These are phyloP conservation scores for Pipistrellus nathusii DNA, from an alignment of 2,797 vertebrate genomes.

Conservation along the genomic window DNA sequence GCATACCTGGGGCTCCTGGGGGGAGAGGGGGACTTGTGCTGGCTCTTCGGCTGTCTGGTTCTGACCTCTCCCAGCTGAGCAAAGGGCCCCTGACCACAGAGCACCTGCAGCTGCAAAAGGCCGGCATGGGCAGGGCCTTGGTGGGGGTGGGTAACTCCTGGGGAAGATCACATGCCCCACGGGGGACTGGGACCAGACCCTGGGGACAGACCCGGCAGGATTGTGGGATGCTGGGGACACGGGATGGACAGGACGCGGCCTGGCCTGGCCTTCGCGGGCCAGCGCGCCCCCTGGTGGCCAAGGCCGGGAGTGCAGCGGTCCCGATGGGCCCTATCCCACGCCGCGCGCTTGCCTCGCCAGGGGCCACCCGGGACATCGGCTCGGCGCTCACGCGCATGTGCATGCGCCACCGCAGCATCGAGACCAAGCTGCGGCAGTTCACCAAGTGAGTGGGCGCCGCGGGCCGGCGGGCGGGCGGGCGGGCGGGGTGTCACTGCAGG, in stretches of 20 bases:
- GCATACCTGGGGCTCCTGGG: neutral
- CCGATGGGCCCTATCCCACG: neutral
- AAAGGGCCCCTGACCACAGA: neutral
- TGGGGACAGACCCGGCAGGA: neutral
- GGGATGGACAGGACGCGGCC: accelerated
- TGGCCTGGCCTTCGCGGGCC: neutral
- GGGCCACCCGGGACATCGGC: constrained; percentile 96
- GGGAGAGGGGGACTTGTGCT: neutral
- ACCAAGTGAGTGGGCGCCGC: constrained; percentile 91
- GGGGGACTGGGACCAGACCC: too few species aligned
- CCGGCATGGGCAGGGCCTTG: neutral
- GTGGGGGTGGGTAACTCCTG: neutral
- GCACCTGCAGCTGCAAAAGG: neutral
- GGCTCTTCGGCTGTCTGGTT: neutral
- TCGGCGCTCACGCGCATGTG: constrained; percentile 98
- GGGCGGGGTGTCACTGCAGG: neutral
- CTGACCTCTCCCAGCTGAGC: neutral
- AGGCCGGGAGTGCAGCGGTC: constrained; percentile 28
- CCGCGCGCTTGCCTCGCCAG: constrained; percentile 85
- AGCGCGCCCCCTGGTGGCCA: constrained; percentile 61
- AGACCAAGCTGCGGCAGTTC: constrained; percentile 97
- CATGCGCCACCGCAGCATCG: constrained; percentile 98
- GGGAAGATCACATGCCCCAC: neutral
- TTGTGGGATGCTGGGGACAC: neutral
- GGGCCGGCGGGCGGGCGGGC: neutral